A percentile compares a stretch with the other conserved stretches of the same genome.
phyloP scores from a whole-genome alignment of 2,888 invertebrate species.

The Theretra japonica region DNA sequence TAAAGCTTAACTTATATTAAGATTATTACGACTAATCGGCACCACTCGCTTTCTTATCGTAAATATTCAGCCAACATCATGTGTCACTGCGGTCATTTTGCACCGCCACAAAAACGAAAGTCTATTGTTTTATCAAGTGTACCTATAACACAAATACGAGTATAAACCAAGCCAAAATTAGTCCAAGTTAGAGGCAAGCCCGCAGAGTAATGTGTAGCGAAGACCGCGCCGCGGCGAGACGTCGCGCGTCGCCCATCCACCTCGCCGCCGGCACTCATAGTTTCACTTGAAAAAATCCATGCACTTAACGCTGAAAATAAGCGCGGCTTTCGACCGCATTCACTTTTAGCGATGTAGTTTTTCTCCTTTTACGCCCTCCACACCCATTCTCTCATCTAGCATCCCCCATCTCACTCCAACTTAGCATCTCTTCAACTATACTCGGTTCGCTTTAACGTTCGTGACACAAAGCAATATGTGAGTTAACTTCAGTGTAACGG shows the following conservation, averaged over 20 bases:
- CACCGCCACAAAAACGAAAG: too few species aligned
- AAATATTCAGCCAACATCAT: too few species aligned
- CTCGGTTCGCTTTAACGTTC: conserved; percentile 79
- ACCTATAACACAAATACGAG: not conserved
- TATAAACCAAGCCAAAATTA: not conserved
- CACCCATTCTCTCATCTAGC: conserved; percentile 74
- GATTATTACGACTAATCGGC: too few species aligned
- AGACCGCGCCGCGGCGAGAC: conserved; percentile 14
- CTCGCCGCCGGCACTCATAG: conserved; percentile 60
- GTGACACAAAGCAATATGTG: conserved; percentile 85
- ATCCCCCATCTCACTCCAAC: conserved; percentile 73
- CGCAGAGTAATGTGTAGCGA: not conserved
- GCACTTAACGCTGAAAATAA: conserved; percentile 83
- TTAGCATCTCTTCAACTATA: conserved; percentile 66
- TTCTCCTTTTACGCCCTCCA: conserved; percentile 83
- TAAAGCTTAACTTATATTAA: too few species aligned
- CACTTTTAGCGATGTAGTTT: conserved; percentile 85
- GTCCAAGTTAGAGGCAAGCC: conserved; percentile 2
- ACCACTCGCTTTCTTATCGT: too few species aligned
- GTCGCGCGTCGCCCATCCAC: conserved; percentile 34
- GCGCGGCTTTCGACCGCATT: conserved; percentile 84
- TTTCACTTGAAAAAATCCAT: conserved; percentile 83
- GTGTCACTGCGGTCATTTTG: too few species aligned
- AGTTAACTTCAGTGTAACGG: conserved; percentile 84
- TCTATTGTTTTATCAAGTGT: not conserved